Evolutionary conservation across 2,113 vertebrate genomes (phyloP).

Genomic region (Lichenostomus cassidix): DNA sequence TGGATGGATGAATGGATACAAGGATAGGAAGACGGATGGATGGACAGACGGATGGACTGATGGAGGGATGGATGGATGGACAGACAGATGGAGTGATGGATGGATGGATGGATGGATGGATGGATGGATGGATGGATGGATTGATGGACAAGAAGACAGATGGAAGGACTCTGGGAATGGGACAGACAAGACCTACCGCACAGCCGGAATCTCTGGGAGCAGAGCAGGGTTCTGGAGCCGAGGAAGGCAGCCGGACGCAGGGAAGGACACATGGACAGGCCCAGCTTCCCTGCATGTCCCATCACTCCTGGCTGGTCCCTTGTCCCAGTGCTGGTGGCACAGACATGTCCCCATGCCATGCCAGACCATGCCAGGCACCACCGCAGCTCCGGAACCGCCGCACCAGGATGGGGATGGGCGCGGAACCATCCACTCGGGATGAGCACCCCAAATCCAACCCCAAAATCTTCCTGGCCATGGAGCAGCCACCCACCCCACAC

Average conservation of each 20-base stretch:
- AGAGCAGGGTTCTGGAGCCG: fast-evolving
- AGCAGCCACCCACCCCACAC: fast-evolving
- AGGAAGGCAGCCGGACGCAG: fast-evolving
- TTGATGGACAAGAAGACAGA: neutral
- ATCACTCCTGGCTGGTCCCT: neutral
- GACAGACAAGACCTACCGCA: neutral
- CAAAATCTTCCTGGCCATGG: neutral
- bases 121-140: neutral
- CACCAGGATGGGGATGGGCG: fast-evolving
- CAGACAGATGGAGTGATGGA: neutral
- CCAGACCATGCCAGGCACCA: fast-evolving
- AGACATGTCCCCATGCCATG: neutral
- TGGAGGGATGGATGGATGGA: too few species aligned
- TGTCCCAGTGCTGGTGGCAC: fast-evolving
- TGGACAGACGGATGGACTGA: too few species aligned
- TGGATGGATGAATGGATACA: neutral
- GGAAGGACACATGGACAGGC: neutral
- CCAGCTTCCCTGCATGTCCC: neutral
- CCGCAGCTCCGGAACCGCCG: fast-evolving
- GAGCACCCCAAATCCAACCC: neutral
- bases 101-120: neutral
- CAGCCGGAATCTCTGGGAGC: neutral
- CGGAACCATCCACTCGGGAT: too few species aligned
- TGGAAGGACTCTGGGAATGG: too few species aligned
- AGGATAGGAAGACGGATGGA: too few species aligned